Evolutionary conservation across 2,113 vertebrate species (phyloP).

Genomic region (Odocoileus virginianus): DNA sequence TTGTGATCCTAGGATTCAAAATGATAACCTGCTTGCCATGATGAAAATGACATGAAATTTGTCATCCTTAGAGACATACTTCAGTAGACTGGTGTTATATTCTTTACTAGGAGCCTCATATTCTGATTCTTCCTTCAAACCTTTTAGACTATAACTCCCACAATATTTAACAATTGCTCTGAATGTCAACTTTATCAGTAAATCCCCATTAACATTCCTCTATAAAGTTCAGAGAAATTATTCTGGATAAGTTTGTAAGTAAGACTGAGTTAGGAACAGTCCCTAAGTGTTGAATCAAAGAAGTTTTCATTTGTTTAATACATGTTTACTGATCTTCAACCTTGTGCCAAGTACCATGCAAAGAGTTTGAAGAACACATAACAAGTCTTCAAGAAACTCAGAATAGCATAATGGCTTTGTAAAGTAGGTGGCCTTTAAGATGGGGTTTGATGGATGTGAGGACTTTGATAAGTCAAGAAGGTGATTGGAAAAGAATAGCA

Average conservation of each 20-base stretch:
- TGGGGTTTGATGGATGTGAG: background rate
- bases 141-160: background rate
- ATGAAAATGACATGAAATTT: background rate
- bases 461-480: background rate
- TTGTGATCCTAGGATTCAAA: background rate
- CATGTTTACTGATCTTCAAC: background rate
- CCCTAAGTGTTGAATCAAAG: background rate
- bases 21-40: background rate
- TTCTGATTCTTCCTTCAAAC: background rate
- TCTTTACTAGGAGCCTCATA: background rate
- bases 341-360: background rate
- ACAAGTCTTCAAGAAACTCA: background rate
- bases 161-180: background rate
- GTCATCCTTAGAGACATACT: background rate
- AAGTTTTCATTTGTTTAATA: background rate
- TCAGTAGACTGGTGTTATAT: background rate
- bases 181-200: background rate
- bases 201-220: background rate
- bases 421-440: background rate
- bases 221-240: background rate
- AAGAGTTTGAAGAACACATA: background rate
- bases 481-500: background rate
- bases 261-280: background rate
- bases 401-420: background rate
- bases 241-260: background rate